Conservation (phyloP, 1,140 invertebrate species). For the Chelonus insularis region DNA sequence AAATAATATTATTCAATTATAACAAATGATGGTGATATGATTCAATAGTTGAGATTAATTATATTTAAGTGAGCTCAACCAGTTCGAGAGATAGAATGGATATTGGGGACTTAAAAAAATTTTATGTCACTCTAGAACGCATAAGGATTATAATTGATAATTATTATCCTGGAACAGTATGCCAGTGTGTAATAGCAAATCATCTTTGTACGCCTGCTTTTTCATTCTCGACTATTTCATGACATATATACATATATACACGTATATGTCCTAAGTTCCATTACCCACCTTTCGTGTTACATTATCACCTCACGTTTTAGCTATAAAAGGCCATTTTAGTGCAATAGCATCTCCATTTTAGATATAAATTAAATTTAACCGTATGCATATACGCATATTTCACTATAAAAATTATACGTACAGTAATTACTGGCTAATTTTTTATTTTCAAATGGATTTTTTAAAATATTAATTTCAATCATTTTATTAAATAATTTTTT, state of each 20-base stretch:
- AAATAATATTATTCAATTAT: too few species aligned
- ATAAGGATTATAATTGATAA: background rate
- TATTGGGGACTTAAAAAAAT: too few species aligned
- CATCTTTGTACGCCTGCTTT: constrained; percentile 19
- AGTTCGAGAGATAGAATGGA: too few species aligned
- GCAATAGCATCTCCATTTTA: constrained; percentile 36
- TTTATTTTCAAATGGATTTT: too few species aligned
- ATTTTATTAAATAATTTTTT: too few species aligned
- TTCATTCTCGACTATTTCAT: background rate
- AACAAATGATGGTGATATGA: too few species aligned
- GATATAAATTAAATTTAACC: constrained; percentile 21
- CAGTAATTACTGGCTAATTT: too few species aligned
- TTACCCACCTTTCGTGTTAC: constrained; percentile 40
- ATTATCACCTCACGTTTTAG: constrained; percentile 44
- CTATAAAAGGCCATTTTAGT: constrained; percentile 41
- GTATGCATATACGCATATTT: background rate
- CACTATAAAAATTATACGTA: too few species aligned
- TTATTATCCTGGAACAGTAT: background rate
- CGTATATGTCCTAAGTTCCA: constrained; percentile 48
- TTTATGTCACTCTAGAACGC: too few species aligned
- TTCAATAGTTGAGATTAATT: too few species aligned
- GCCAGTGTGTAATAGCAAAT: background rate
- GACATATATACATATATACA: constrained; percentile 14
- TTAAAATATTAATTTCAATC: too few species aligned
- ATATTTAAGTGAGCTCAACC: too few species aligned